These are phyloP conservation scores for Diadema setosum DNA, from an alignment of 35 echinoderm and acorn worm genomes.

Conservation along the genomic window DNA sequence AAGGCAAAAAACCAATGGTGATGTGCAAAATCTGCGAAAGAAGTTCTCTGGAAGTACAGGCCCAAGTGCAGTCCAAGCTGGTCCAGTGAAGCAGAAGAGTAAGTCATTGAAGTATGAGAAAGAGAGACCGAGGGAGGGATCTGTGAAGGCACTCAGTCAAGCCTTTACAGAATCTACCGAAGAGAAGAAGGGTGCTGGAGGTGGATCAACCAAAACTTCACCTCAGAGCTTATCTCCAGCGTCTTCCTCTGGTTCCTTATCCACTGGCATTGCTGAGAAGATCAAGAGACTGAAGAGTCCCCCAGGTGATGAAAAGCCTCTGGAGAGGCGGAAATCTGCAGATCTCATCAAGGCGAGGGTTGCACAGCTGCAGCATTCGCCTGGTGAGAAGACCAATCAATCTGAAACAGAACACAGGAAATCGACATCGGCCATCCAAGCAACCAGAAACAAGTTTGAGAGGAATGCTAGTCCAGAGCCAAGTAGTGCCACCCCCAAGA, in stretches of 20 bases:
- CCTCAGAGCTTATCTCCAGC: conserved; percentile 77
- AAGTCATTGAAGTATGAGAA: conserved; percentile 31
- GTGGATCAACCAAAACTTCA: conserved; percentile 63
- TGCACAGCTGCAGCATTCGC: background rate
- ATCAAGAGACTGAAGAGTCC: conserved; percentile 74
- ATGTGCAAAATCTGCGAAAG: conserved; percentile 61
- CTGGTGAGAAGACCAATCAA: background rate
- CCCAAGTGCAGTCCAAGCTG: conserved; percentile 34
- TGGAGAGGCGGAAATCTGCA: conserved; percentile 19
- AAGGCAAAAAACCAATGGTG: conserved; percentile 20
- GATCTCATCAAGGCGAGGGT: conserved; percentile 12
- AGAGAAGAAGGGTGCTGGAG: conserved; percentile 36
- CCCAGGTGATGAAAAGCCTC: conserved; percentile 5
- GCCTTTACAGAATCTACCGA: conserved; percentile 50
- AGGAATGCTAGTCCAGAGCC: background rate
- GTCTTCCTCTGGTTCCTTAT: conserved; percentile 71
- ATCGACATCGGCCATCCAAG: conserved; percentile 64
- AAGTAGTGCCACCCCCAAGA: background rate
- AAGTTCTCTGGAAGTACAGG: conserved; percentile 73
- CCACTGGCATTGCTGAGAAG: conserved; percentile 59
- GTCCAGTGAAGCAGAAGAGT: conserved; percentile 17
- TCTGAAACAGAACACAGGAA: conserved; percentile 42
- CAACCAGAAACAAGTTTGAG: conserved; percentile 75
- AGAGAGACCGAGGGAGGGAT: conserved; percentile 64
- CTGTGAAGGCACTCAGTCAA: conserved; percentile 76